A percentile compares a stretch with the other conserved stretches of the same genome.
Conservation (phyloP, 64 coral and sea anemone species). For the Pachyseris speciosa region DNA sequence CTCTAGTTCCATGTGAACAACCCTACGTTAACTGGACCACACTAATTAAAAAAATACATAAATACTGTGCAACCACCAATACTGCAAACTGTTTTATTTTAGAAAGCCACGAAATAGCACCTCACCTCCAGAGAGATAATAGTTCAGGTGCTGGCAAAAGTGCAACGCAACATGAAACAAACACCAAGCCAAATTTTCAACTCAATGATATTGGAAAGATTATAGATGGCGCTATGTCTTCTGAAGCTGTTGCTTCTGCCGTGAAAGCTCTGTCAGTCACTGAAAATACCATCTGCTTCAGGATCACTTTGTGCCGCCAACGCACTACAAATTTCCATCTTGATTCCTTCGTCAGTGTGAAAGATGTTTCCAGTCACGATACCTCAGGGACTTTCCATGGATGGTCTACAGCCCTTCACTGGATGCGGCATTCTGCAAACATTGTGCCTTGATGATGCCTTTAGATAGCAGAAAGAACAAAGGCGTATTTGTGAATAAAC, state of each 20-base stretch:
- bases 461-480: conserved; percentile 1
- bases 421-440: conserved; percentile 30
- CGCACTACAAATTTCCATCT: not conserved
- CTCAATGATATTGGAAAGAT: conserved; percentile 38
- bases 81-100: conserved; percentile 58
- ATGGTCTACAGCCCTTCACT: conserved; percentile 54
- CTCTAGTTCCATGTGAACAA: not conserved
- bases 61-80: conserved; percentile 50
- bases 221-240: conserved; percentile 10
- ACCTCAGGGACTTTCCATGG: conserved; percentile 46
- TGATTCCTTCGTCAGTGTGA: conserved; percentile 22
- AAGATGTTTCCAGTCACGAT: conserved; percentile 53
- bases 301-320: conserved; percentile 30
- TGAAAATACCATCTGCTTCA: conserved; percentile 34
- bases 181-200: conserved; percentile 31
- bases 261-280: conserved; percentile 14
- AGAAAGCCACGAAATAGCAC: conserved; percentile 49
- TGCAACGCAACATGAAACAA: conserved; percentile 27
- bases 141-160: conserved; percentile 46
- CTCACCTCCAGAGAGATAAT: conserved; percentile 32
- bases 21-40: not conserved
- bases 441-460: conserved; percentile 47
- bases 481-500: conserved; percentile 27
- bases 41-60: conserved; percentile 17
- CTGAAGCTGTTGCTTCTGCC: conserved; percentile 23